These are phyloP conservation scores for Okamejei kenojei DNA, from an alignment of 2,797 vertebrate genomes.

Conservation along the genomic window DNA sequence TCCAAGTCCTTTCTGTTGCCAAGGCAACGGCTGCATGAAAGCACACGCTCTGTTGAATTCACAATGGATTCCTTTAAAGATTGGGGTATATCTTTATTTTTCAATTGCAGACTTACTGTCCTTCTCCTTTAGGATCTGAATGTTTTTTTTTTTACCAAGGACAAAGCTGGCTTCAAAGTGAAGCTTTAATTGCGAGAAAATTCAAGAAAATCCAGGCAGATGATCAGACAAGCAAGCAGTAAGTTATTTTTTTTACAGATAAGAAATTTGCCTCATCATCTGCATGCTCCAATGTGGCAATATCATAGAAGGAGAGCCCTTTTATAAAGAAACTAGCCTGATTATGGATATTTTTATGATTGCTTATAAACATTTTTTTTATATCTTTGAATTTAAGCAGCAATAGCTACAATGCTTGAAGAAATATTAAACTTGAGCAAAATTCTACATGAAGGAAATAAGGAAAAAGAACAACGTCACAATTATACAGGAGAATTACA, in stretches of 20 bases:
- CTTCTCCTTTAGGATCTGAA: conserved; percentile 1
- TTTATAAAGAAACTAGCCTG: no score
- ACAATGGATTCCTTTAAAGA: conserved; percentile 15
- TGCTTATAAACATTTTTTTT: background rate
- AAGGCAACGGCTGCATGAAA: background rate
- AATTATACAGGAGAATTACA: no score
- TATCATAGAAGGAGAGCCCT: no score
- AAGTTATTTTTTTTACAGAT: background rate
- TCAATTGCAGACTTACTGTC: background rate
- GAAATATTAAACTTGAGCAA: background rate
- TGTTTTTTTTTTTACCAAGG: conserved; percentile 3
- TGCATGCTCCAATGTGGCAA: background rate
- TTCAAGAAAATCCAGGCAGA: conserved; percentile 7
- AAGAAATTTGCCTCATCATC: background rate
- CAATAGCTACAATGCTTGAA: background rate
- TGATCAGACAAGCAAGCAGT: background rate
- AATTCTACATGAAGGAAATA: background rate
- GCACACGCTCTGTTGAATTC: conserved; percentile 4
- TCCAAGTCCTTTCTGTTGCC: background rate
- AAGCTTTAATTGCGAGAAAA: conserved; percentile 9
- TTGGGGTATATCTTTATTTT: conserved; percentile 19
- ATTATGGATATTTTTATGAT: background rate
- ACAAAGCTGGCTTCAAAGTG: conserved; percentile 16
- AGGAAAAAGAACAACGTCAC: background rate
- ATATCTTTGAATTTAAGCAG: background rate